phyloP scores from a whole-genome alignment of 2,797 vertebrate genomes.

The Mus spretus region DNA sequence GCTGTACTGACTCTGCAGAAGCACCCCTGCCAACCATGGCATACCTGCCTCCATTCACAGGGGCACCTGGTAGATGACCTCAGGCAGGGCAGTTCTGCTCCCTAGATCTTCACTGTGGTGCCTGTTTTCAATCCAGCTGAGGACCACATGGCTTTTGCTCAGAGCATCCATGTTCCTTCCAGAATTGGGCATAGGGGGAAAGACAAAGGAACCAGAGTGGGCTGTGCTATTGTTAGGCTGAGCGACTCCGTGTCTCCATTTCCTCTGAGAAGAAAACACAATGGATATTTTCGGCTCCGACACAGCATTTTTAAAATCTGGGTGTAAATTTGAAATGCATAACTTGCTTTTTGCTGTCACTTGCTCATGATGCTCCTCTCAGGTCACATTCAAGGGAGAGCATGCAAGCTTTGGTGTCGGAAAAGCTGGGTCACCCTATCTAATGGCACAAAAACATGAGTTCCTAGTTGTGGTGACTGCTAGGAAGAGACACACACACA shows the following conservation, averaged over 20 bases:
- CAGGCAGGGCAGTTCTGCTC: not conserved
- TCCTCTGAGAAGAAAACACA: conserved; percentile 26
- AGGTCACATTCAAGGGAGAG: not conserved
- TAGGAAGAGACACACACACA: not conserved
- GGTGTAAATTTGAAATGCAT: not conserved
- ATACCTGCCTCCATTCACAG: not conserved
- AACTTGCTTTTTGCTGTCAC: not conserved
- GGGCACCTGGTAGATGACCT: rapidly evolving
- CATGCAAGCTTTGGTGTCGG: not conserved
- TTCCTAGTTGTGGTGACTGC: not conserved
- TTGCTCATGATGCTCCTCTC: not conserved
- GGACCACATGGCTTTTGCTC: not conserved
- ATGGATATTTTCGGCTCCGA: not conserved
- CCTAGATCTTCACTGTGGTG: not conserved
- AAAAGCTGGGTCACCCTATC: not conserved
- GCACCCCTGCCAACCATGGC: rapidly evolving
- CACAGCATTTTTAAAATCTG: not conserved
- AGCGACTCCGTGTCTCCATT: not conserved
- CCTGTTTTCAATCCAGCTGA: not conserved
- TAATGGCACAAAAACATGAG: not conserved
- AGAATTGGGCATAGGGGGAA: not conserved
- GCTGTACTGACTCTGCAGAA: conserved; percentile 26
- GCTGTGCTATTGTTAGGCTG: not conserved
- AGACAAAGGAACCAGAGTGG: not conserved
- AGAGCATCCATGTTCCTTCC: not conserved